Evolutionary conservation across 2,797 vertebrate species (phyloP), one percentile per base, ranked within the genome.

Genomic region (Dendrocincla tyrannina): DNA sequence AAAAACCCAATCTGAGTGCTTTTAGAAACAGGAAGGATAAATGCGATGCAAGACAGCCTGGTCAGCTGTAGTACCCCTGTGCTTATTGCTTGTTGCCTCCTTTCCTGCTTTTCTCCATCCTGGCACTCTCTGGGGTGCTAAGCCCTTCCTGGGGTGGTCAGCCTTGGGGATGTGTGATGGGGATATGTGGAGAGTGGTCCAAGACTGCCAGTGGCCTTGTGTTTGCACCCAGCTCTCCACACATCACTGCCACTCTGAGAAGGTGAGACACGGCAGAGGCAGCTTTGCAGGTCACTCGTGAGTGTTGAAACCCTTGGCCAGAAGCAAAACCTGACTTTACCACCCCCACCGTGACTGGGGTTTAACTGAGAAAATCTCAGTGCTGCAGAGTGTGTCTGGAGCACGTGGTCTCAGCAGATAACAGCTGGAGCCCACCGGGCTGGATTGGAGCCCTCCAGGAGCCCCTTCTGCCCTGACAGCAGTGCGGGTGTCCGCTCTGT

Each of bases 151-250:
- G 6, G 25, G 35, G 20, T 67, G 77, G 70, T 68, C 32, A 9
- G 30, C 9, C 0, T 0, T 9, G 41, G 44, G 56, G 39, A 19
- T 15, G 17, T 18, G 58, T 17, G 66, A 44, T 47, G 62, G 37
- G 64, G 53, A 73, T 13, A 13, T 0, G 0, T 8, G 3, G 53
- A 46, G 73, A 78, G 58, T 0, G 0, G 25, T 53, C 53, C 23
- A 20, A 53, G 41, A 69, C 60, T 69, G 42, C 66, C 0, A 1
- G 4, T 66, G 82, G 81, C 50, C 53, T 53, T 7, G 1, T 15
- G 37, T 92, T 93, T 20, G 1, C 85, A 59, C 52, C 25, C 9
- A 5, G 24, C 37, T 49, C 62, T 39, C 55, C 4, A 18, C 60
- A 13, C 4, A 4, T 87, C 75, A 6, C 33, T 60, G 66, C 70